A percentile compares a stretch with the other conserved stretches of the same genome.
Evolutionary conservation across 2,113 vertebrate species (phyloP).

Genomic region (Nothoprocta perdicaria): DNA sequence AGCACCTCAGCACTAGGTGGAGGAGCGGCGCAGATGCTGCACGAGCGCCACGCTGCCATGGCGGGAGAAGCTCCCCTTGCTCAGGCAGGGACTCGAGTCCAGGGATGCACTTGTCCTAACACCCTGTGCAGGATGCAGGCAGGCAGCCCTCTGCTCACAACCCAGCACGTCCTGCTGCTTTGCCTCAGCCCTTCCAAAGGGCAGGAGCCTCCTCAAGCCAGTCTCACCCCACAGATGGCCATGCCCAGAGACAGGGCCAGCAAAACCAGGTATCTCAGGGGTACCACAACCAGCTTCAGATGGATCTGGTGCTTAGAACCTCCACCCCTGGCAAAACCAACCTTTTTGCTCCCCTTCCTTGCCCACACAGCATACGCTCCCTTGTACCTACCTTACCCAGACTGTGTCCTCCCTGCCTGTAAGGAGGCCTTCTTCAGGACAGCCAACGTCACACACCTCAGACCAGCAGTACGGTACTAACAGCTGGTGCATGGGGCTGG

Average conservation of each 20-base stretch:
- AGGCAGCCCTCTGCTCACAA: background rate
- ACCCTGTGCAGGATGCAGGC: too few species aligned
- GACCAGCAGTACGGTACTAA: background rate
- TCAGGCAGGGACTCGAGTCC: background rate
- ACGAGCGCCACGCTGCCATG: too few species aligned
- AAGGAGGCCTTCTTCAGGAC: background rate
- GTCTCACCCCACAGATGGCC: background rate
- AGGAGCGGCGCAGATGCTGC: rapidly evolving
- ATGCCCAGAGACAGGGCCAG: background rate
- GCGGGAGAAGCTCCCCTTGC: too few species aligned
- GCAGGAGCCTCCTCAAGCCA: background rate
- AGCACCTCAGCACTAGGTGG: rapidly evolving
- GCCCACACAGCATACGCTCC: background rate
- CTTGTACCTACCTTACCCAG: background rate
- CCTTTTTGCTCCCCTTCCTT: background rate
- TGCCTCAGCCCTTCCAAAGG: background rate
- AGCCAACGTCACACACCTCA: background rate
- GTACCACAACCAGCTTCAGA: background rate
- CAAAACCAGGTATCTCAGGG: background rate
- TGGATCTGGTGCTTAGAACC: background rate
- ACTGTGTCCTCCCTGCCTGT: too few species aligned
- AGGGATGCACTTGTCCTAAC: background rate
- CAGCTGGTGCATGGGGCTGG: rapidly evolving
- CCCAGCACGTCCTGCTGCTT: background rate
- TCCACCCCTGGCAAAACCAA: background rate